phyloP scores from a whole-genome alignment of 2,113 vertebrate genomes.

The Marmota monax region DNA sequence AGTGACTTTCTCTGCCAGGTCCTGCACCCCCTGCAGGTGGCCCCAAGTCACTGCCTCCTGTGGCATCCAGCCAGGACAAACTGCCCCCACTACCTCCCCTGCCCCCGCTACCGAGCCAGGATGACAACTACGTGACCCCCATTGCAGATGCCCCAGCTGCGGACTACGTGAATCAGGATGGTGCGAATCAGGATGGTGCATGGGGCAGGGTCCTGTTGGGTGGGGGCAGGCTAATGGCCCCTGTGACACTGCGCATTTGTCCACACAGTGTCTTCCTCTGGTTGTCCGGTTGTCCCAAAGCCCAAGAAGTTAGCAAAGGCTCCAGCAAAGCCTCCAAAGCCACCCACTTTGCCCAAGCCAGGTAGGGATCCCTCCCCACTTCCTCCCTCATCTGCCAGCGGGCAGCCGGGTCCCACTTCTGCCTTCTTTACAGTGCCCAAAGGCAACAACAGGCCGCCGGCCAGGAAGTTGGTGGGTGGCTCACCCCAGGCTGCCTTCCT shows the following conservation, averaged over 20 bases:
- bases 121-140: constrained; percentile 74
- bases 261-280: not conserved
- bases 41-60: not conserved
- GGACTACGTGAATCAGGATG: constrained; percentile 60
- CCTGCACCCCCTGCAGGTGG: not conserved
- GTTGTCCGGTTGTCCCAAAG: rapidly evolving
- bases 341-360: not conserved
- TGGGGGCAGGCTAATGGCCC: rapidly evolving
- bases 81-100: not conserved
- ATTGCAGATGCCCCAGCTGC: not conserved
- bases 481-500: not conserved
- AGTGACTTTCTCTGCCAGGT: not conserved
- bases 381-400: rapidly evolving
- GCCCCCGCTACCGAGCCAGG: not conserved
- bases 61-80: not conserved
- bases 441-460: not conserved
- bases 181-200: constrained; percentile 68
- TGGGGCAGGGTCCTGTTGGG: rapidly evolving
- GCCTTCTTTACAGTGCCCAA: constrained; percentile 49
- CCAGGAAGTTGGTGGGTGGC: not conserved
- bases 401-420: not conserved
- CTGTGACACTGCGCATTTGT: not conserved
- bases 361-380: constrained; percentile 35
- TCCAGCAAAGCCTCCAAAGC: constrained; percentile 55
- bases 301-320: not conserved